These are phyloP conservation scores for Pagetopsis macropterus DNA, from an alignment of 2,797 vertebrate genomes.

Conservation along the genomic window DNA sequence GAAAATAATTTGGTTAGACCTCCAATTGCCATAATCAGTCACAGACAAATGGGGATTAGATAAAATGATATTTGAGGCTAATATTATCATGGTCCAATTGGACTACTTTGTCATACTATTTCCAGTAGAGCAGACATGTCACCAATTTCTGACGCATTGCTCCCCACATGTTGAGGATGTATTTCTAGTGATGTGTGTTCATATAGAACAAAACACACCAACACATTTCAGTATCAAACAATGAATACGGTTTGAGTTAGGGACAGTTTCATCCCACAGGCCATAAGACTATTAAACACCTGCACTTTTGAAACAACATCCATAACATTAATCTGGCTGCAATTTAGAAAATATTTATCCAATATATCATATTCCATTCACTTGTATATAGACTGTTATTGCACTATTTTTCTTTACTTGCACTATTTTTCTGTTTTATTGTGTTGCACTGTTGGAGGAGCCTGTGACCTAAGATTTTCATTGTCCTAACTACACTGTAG, in stretches of 20 bases:
- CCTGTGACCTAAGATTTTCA: too few relatives aligned
- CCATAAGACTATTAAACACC: too few relatives aligned
- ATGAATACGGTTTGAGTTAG: not conserved
- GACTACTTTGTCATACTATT: not conserved
- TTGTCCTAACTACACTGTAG: too few relatives aligned
- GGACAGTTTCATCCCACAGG: too few relatives aligned
- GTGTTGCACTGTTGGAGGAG: too few relatives aligned
- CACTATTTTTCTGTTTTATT: too few relatives aligned
- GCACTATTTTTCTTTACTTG: too few relatives aligned
- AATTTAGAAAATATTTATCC: too few relatives aligned
- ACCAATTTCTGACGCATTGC: not conserved
- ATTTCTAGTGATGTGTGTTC: slow-evolving; percentile 5
- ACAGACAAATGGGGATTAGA: not conserved
- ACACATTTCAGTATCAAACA: not conserved
- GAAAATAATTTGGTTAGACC: not conserved
- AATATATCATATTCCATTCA: too few relatives aligned
- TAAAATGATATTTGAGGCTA: not conserved
- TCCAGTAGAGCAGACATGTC: slow-evolving; percentile 13
- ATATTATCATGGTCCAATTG: not conserved
- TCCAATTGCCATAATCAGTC: not conserved
- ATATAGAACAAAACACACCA: not conserved
- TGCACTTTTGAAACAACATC: too few relatives aligned
- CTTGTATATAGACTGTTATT: too few relatives aligned
- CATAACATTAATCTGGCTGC: too few relatives aligned
- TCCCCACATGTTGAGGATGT: slow-evolving; percentile 6